Evolutionary conservation across 2,113 vertebrate species (phyloP), one percentile per base, ranked within the genome.

Genomic region (Spea bombifrons): DNA sequence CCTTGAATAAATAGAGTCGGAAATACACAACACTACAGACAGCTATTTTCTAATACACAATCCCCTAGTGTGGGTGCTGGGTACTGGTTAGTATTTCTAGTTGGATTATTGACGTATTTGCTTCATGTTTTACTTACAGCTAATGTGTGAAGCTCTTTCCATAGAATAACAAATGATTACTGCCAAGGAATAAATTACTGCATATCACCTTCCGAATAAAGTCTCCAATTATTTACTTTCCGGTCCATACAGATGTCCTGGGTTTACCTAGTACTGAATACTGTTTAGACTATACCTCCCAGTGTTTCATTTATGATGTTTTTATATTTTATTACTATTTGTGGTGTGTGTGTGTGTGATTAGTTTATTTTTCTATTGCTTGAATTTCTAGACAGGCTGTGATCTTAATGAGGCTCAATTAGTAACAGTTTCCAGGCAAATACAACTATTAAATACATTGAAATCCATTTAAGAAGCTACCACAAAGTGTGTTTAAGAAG

Each of bases 311-410:
- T 71, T 65, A n/a, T 65, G 8, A 57, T 55, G 17, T 71, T 71
- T 78, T 78, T 71, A 78, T 61, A 78, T 59, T 71, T 71, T 78
- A 78, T 78, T 72, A 72, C 76, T 71, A 52, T 72, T 72, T 71
- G 76, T 52, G 76, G 68, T 65, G 43, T 74, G 61, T 71, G 68
- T 46, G 65, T 75, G 48, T 72, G 68, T 78, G 76, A 78, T 78
- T 78, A 78, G 76, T 78, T 78, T 78, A 43, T 78, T 78, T 78
- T 78, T 78, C 63, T 72, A 78, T 66, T 78, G 45, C 76, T 59
- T 71, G 68, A 71, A 68, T 53, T 78, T 78, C 68, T 71, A 78
- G 68, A 16, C 57, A 65, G 70, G 48, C 76, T 78, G 46, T 72
- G 76, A 78, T 78, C 68, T 52, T 78, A 71, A 78, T 71, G 76